These are phyloP conservation scores for Tylochromis polylepis DNA, from an alignment of 2,113 vertebrate species.

Conservation along the genomic window DNA sequence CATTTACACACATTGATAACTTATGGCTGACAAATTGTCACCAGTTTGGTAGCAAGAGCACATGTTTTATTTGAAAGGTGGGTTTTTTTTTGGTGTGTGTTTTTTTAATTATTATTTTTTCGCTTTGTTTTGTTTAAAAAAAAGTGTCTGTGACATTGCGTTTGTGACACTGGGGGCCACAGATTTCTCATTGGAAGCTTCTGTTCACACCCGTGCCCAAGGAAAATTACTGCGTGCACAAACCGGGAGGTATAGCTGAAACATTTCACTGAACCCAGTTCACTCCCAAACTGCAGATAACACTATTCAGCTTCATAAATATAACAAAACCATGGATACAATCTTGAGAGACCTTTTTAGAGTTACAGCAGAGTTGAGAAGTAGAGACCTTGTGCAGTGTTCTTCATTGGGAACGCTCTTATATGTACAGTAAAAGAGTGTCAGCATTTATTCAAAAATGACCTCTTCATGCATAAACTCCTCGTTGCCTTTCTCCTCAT, in stretches of 20 bases:
- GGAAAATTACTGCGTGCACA: constrained; percentile 28
- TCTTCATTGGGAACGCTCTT: not conserved
- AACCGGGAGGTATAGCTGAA: constrained; percentile 29
- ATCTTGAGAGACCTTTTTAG: constrained; percentile 6
- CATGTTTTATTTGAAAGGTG: not conserved
- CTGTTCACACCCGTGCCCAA: not conserved
- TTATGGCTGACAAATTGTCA: not conserved
- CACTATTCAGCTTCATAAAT: constrained; percentile 27
- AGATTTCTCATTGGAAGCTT: not conserved
- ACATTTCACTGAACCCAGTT: constrained; percentile 50
- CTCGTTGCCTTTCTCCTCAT: not conserved
- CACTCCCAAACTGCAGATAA: constrained; percentile 24
- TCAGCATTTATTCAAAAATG: constrained; percentile 20
- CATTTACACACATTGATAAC: not conserved
- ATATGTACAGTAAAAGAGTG: not conserved
- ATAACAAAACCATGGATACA: constrained; percentile 3
- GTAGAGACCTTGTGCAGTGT: constrained; percentile 1
- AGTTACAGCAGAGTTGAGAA: constrained; percentile 7
- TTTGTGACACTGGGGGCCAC: not conserved
- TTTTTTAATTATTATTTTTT: not conserved
- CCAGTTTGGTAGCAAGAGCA: not conserved
- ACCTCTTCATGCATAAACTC: constrained; percentile 25
- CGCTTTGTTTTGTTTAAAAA: not conserved
- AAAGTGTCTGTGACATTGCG: not conserved
- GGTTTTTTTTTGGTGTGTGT: not conserved